phyloP scores from a whole-genome alignment of 2,113 vertebrate species.

The Ursus arctos region DNA sequence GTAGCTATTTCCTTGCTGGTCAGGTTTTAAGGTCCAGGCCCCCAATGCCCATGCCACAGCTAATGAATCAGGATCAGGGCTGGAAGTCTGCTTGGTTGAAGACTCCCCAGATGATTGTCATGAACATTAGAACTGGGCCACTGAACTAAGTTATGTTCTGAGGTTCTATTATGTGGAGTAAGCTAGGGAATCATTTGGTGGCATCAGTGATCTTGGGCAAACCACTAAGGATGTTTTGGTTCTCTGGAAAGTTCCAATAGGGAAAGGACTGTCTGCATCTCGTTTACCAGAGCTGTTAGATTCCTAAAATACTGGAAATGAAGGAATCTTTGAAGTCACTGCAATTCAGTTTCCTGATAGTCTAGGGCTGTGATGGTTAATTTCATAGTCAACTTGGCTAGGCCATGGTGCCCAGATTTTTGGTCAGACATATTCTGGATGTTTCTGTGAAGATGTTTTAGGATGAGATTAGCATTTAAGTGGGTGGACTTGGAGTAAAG shows the following conservation, averaged over 20 bases:
- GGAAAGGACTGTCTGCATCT: not conserved
- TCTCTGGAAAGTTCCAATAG: not conserved
- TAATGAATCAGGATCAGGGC: not conserved
- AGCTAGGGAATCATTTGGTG: not conserved
- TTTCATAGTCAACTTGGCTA: not conserved
- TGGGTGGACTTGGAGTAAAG: not conserved
- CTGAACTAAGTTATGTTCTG: not conserved
- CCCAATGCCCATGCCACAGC: fast-evolving
- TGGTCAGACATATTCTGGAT: not conserved
- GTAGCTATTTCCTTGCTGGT: not conserved
- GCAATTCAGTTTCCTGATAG: not conserved
- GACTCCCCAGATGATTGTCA: not conserved
- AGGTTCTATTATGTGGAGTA: not conserved
- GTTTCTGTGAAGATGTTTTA: not conserved
- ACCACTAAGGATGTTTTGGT: not conserved
- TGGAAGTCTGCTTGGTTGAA: not conserved
- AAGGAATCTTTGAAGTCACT: not conserved
- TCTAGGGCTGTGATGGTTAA: not conserved
- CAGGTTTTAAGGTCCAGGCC: not conserved
- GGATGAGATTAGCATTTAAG: not conserved
- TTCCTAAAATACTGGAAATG: not conserved
- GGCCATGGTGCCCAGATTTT: not conserved
- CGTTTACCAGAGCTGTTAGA: not conserved
- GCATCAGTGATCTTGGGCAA: not conserved
- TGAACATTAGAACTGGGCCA: not conserved